These are phyloP conservation scores for Eilema sororculum DNA, from an alignment of 2,888 invertebrate genomes.

Conservation along the genomic window DNA sequence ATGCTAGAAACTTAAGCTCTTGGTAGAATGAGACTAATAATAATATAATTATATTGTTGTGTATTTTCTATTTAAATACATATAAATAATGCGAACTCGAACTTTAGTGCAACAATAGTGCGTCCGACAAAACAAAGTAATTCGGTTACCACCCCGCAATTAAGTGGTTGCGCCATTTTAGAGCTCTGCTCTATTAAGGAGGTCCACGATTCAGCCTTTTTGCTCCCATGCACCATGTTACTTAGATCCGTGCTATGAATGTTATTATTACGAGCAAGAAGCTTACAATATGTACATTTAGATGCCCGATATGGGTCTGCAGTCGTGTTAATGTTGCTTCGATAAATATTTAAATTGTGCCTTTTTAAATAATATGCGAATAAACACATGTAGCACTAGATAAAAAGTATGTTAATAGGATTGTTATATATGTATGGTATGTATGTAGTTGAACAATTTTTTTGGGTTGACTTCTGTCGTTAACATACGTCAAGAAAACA, in stretches of 20 bases:
- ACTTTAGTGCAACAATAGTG: too few relatives aligned
- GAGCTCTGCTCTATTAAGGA: slow-evolving; percentile 57
- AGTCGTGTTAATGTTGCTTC: slow-evolving; percentile 16
- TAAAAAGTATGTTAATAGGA: not conserved
- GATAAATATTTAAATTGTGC: slow-evolving; percentile 6
- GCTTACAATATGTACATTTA: slow-evolving; percentile 38
- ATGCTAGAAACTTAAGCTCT: too few relatives aligned
- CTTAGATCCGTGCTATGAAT: slow-evolving; percentile 47
- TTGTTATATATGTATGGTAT: not conserved
- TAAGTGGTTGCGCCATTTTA: slow-evolving; percentile 64
- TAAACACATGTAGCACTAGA: not conserved
- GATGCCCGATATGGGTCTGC: slow-evolving; percentile 18
- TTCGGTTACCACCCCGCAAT: slow-evolving; percentile 36
- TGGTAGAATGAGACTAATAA: too few relatives aligned
- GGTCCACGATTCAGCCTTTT: slow-evolving; percentile 66
- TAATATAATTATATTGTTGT: too few relatives aligned
- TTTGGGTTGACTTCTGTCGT: not conserved
- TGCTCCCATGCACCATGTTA: slow-evolving; percentile 46
- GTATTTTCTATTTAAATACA: too few relatives aligned
- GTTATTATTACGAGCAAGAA: slow-evolving; percentile 52
- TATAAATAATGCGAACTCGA: too few relatives aligned
- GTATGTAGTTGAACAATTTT: too few relatives aligned
- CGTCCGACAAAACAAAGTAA: too few relatives aligned
- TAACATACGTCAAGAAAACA: too few relatives aligned
- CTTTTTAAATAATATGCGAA: not conserved